Conservation (phyloP, 2,888 invertebrate genomes). For the Gasteruption jaculator region DNA sequence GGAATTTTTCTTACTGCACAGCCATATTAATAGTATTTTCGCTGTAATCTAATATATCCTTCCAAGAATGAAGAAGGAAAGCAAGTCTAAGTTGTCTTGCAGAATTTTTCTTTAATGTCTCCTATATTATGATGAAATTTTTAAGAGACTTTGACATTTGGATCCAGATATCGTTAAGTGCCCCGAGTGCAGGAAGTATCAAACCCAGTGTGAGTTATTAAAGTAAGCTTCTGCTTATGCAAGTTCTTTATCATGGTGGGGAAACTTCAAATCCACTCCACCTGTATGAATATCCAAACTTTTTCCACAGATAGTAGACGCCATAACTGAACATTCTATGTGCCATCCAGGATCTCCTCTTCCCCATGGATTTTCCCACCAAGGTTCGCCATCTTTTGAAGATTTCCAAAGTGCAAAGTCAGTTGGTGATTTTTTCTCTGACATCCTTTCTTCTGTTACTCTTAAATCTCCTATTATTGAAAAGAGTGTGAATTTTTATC, state of each 20-base stretch:
- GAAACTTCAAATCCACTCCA: conserved; percentile 15
- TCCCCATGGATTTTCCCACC: conserved; percentile 15
- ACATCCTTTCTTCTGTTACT: too few species aligned
- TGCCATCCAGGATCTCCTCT: conserved; percentile 15
- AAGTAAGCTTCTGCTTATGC: conserved; percentile 81
- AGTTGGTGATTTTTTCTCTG: conserved; percentile 14
- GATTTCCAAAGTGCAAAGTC: conserved; percentile 16
- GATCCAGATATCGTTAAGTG: conserved; percentile 96
- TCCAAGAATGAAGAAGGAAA: conserved; percentile 96
- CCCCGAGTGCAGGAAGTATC: conserved; percentile 95
- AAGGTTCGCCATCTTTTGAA: conserved; percentile 8
- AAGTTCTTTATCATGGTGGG: conserved; percentile 16
- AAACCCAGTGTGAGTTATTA: conserved; percentile 86
- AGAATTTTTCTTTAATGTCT: conserved; percentile 79
- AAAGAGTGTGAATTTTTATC: too few species aligned
- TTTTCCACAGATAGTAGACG: conserved; percentile 12
- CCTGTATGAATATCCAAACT: conserved; percentile 18
- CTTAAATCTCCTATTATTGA: too few species aligned
- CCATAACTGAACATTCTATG: conserved; percentile 17
- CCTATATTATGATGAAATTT: conserved; percentile 93
- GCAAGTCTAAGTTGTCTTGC: conserved; percentile 88
- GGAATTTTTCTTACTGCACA: conserved; percentile 82
- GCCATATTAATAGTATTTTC: conserved; percentile 94
- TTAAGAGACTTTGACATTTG: conserved; percentile 99
- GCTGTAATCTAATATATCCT: conserved; percentile 95